These are phyloP conservation scores for Penelope pileata DNA, from an alignment of 2,113 vertebrate genomes.

Conservation along the genomic window DNA sequence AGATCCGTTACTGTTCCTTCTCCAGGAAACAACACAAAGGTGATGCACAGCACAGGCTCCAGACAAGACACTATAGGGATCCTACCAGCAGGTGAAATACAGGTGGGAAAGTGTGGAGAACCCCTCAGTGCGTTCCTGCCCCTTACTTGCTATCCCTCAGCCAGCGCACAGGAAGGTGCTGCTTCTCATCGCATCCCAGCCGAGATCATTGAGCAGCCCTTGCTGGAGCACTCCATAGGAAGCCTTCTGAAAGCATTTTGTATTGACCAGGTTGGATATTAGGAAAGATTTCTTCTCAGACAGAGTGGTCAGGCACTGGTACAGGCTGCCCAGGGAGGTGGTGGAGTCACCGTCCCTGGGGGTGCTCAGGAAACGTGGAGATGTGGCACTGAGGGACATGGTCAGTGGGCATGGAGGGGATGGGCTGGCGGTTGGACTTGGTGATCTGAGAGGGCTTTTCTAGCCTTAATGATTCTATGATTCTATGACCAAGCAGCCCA, in stretches of 20 bases:
- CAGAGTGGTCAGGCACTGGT: too few relatives aligned
- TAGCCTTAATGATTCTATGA: too few relatives aligned
- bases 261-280: too few relatives aligned
- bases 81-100: neutral
- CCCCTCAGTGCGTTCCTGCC: accelerated
- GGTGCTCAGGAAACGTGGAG: too few relatives aligned
- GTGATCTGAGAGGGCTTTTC: too few relatives aligned
- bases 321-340: too few relatives aligned
- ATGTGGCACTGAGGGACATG: too few relatives aligned
- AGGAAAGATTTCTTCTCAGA: too few relatives aligned
- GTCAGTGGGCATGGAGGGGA: too few relatives aligned
- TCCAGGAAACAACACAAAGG: neutral
- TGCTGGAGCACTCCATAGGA: neutral
- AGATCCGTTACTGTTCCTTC: neutral
- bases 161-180: neutral
- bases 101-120: neutral
- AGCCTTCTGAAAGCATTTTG: accelerated
- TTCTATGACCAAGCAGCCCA: neutral
- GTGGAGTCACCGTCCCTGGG: too few relatives aligned
- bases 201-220: accelerated
- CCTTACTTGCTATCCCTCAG: neutral
- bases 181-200: neutral
- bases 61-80: neutral
- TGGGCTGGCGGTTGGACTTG: too few relatives aligned
- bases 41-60: neutral